Base-by-base conservation (phyloP, 2,797 vertebrate species). In the Sorex maritimensis region DNA sequence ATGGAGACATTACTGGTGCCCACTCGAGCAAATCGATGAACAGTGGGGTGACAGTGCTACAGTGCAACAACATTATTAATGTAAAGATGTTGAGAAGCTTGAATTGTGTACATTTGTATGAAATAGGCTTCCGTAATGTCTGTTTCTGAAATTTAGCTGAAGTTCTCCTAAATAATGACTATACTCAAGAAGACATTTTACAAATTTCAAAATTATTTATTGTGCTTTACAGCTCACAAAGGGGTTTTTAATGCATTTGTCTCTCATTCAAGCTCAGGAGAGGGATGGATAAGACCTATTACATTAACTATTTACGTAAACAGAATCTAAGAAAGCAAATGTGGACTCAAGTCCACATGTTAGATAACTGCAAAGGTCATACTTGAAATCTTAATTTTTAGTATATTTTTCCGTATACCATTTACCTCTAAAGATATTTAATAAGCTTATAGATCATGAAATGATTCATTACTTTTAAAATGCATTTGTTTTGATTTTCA, bases 361-460 rank as follows among this genome's bases (percentile, higher is more conserved):
- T 14, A 24, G 49, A 49, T 46, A 74, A 65, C 10, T n/a, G 17
- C 23, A 9, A 26, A 21, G 49, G 55, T 81, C 69, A 2, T 28
- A 65, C 21, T 46, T 84, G 41, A 80, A 30, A 58, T 91, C 52
- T 52, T 49, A 34, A 13, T 77, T 72, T 38, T 82, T 26, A 11
- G n/a, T 91, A 5, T 88, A 61, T 7, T 67, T 30, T 65, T 72
- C 67, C 46, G n/a, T 41, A 3, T 1, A n/a, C 65, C 30, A 69
- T 75, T 95, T 81, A 82, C 83, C 65, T 92, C 80, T 90, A 91
- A 87, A 95, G 88, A 95, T 90, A 93, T 86, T 72, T 85, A 23
- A n/a, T 92, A 92, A 83, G 38, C 44, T 86, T 86, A 10, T 83
- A 72, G 71, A 46, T 81, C 73, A 84, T 73, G 90, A 93, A 94